phyloP scores from a whole-genome alignment of 1,140 invertebrate genomes.

The Penaeus vannamei region DNA sequence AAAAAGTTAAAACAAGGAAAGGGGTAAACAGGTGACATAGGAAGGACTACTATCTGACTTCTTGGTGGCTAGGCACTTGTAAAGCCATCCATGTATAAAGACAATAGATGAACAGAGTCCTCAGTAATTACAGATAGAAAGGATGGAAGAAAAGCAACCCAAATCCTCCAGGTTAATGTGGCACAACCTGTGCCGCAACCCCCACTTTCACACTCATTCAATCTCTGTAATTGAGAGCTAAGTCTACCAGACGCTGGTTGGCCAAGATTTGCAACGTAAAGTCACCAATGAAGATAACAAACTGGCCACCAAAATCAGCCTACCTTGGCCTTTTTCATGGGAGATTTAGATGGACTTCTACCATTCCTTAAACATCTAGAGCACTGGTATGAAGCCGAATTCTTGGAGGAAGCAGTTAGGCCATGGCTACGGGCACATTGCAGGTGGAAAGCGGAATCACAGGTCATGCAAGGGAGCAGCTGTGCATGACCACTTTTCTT shows the following conservation, averaged over 20 bases:
- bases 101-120: too few relatives aligned
- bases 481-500: not conserved
- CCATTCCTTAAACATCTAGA: slow-evolving; percentile 4
- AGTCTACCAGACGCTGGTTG: not conserved
- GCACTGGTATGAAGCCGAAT: slow-evolving; percentile 17
- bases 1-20: too few relatives aligned
- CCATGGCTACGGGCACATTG: not conserved
- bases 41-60: too few relatives aligned
- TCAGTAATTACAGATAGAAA: too few relatives aligned
- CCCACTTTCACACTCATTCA: not conserved
- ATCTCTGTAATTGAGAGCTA: not conserved
- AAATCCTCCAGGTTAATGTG: too few relatives aligned
- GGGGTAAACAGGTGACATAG: too few relatives aligned
- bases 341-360: slow-evolving; percentile 1
- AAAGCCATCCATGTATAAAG: too few relatives aligned
- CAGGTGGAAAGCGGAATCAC: slow-evolving; percentile 16
- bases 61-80: too few relatives aligned
- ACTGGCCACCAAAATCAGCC: not conserved
- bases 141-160: too few relatives aligned
- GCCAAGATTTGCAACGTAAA: not conserved
- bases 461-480: slow-evolving; percentile 35
- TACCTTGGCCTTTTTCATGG: slow-evolving; percentile 29
- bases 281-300: not conserved
- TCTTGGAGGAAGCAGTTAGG: not conserved
- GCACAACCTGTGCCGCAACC: too few relatives aligned